Conservation (phyloP, 2,113 vertebrate species). For the Myotis lucifugus region DNA sequence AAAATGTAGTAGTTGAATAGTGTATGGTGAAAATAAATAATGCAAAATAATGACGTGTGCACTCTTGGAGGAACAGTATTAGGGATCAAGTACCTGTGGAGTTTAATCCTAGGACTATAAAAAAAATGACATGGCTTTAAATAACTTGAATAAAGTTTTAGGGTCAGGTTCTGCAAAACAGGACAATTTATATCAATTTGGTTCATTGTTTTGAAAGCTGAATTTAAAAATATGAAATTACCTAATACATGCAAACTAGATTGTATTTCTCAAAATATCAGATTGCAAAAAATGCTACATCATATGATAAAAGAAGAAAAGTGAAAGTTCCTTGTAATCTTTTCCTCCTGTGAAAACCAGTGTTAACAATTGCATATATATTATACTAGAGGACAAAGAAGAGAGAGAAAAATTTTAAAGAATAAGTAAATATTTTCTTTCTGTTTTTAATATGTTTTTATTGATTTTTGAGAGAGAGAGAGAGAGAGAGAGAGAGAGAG, state of each 20-base stretch:
- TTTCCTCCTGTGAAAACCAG: not conserved
- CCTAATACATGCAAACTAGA: not conserved
- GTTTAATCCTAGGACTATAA: not conserved
- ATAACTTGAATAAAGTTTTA: not conserved
- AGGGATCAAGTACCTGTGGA: not conserved
- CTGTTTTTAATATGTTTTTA: no score
- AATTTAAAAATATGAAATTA: conserved; percentile 23
- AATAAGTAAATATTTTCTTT: not conserved
- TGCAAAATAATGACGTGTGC: not conserved
- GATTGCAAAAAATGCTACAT: not conserved
- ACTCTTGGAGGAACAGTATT: not conserved
- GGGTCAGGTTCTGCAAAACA: not conserved
- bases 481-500: no score
- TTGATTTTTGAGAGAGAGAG: no score
- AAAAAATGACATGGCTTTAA: not conserved
- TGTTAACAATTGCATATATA: not conserved
- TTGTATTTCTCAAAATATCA: not conserved
- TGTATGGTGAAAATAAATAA: not conserved
- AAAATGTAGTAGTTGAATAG: not conserved
- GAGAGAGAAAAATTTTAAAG: not conserved
- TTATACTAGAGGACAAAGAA: not conserved
- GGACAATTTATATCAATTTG: not conserved
- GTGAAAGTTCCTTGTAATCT: not conserved
- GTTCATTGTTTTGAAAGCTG: not conserved
- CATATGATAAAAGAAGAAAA: not conserved